Percentiles rank a stretch among this genome's conserved stretches.
These are phyloP conservation scores for Poeciliopsis gracilis DNA, from an alignment of 2,797 vertebrate genomes.

Conservation along the genomic window DNA sequence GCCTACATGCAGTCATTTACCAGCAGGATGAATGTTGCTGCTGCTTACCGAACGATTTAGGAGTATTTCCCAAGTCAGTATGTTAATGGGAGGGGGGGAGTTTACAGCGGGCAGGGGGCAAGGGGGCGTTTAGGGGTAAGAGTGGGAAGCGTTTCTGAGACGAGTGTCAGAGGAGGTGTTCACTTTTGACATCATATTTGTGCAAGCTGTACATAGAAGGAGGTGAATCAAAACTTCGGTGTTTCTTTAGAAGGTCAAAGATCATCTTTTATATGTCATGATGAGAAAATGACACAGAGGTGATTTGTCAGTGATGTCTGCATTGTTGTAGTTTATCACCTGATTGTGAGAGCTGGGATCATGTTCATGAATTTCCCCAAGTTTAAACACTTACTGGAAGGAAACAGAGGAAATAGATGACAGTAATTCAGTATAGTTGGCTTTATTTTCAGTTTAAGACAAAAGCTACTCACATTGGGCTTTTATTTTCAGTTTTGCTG, in stretches of 20 bases:
- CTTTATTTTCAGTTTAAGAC: constrained; percentile 6
- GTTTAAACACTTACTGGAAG: constrained; percentile 32
- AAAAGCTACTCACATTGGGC: rapidly evolving
- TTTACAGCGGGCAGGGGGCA: constrained; percentile 27
- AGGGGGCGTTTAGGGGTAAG: constrained; percentile 32
- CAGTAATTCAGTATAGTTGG: not conserved
- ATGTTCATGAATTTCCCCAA: constrained; percentile 14
- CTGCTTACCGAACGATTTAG: constrained; percentile 21
- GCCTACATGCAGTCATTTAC: constrained; percentile 56
- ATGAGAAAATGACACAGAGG: constrained; percentile 1
- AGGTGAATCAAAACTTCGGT: not conserved
- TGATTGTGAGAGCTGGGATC: not conserved
- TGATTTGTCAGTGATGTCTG: rapidly evolving
- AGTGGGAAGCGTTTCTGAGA: constrained; percentile 60
- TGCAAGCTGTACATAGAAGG: not conserved
- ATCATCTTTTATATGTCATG: constrained; percentile 36
- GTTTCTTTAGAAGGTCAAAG: constrained; percentile 33
- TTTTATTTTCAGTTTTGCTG: constrained; percentile 57
- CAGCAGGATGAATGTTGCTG: constrained; percentile 42
- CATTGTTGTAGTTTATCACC: too few relatives aligned
- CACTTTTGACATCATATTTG: constrained; percentile 29
- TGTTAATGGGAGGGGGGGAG: constrained; percentile 50
- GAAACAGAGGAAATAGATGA: constrained; percentile 3
- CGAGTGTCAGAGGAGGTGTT: constrained; percentile 23
- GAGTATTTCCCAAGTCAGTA: constrained; percentile 47